phyloP scores from a whole-genome alignment of 2,797 vertebrate genomes.

The Enteromius anoplus region DNA sequence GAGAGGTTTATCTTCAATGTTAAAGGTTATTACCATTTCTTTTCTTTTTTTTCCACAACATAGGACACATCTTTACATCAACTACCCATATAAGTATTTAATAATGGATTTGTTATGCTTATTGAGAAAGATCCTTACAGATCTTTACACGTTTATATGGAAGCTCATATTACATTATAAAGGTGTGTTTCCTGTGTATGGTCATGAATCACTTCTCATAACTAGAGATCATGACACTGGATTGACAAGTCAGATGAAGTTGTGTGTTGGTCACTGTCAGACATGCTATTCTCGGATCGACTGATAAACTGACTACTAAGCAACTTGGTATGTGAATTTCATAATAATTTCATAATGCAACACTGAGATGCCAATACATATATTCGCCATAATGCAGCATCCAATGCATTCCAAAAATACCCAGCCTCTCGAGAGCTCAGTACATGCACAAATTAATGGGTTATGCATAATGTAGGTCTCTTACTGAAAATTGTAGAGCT shows the following conservation, averaged over 20 bases:
- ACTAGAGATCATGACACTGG: constrained; percentile 45
- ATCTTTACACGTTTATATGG: neutral
- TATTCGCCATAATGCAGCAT: neutral
- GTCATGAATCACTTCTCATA: constrained; percentile 24
- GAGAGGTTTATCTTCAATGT: no score
- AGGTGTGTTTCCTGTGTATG: constrained; percentile 18
- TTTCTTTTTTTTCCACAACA: no score
- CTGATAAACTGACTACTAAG: constrained; percentile 65
- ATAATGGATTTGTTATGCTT: neutral
- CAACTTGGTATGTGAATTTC: constrained; percentile 56
- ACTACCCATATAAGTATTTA: neutral
- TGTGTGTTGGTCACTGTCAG: constrained; percentile 41
- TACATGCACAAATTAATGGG: neutral
- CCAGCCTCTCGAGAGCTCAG: neutral
- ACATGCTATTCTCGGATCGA: constrained; percentile 60
- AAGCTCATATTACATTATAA: neutral
- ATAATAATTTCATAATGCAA: constrained; percentile 17
- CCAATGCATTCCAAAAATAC: constrained; percentile 8
- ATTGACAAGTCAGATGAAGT: constrained; percentile 45
- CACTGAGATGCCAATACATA: constrained; percentile 4
- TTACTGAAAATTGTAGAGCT: constrained; percentile 29
- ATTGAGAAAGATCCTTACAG: neutral
- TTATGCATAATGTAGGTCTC: constrained; percentile 30
- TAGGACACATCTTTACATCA: no score
- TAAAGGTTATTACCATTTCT: no score